Base-by-base conservation (phyloP, 2,113 vertebrate genomes). In the Sylvilagus bachmani region DNA sequence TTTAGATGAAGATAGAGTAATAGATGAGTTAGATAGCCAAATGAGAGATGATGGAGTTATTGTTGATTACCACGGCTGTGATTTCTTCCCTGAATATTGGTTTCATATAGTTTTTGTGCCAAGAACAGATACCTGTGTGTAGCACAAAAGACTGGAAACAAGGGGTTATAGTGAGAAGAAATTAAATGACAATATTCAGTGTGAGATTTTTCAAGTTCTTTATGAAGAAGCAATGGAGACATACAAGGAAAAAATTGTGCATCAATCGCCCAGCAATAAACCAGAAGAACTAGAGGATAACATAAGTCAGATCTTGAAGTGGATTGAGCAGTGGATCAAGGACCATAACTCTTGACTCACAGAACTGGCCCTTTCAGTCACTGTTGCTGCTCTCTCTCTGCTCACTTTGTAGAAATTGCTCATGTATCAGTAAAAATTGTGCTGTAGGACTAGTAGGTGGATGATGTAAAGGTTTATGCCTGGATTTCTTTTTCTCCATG, bases 261-360 rank as follows among this genome's bases (percentile, higher is more conserved):
- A 99, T 96, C 99, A 99, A 91, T 94, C 99, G 92, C 97, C 98
- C 82, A 99, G 99, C 98, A 99, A 99, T 95, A 99, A 98, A 5
- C 99, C 99, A 0, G 99, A 99, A 84, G 99, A 99, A 94, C 96
- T 99, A 29, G 99, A 99, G 79, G 96, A 96, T 55, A 99, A 99
- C 97, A 96, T 99, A n/a, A n/a, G 98, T 67, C 99, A 99, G 96
- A 99, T 99, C 17, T 70, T 98, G 64, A 98, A 99, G 90, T 99
- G 99, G 99, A 98, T 99, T 86, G 98, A 99, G 93, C 38, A 44
- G 38, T 44, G 38, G 38, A 44, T 44, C 38, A 44, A 44, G 38
- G 38, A 44, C 38, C 38, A 5, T 44, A 44, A 44, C 38, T 44
- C 38, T 44, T 44, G 38, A 44, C 38, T 44, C 38, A 44, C 38